Base-by-base conservation (phyloP, 2,888 invertebrate genomes). In the Oxyteleia sp. region DNA sequence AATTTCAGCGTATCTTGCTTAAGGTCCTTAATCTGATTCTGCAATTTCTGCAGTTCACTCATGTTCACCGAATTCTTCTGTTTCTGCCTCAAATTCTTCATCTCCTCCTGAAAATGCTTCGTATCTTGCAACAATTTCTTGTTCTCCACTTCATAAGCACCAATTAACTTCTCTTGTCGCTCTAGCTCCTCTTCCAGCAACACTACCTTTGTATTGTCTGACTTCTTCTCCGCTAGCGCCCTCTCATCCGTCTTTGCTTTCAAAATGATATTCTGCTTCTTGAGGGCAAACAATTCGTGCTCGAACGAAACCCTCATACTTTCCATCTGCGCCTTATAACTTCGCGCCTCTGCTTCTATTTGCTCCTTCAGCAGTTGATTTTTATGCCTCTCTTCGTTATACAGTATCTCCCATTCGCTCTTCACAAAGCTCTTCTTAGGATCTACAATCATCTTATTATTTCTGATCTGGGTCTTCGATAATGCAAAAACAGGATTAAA, bases 141-240 rank as follows among this genome's bases (percentile, higher is more conserved):
- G 61, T 93, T 93, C 47, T 93, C 93, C 0, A 82, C 86, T 57
- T 93, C 93, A 43, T 93, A 93, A 49, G 92, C 88, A 7, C 87
- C 88, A 45, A 92, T 91, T 15, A 93, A 32, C n/a, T 85, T 90
- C 47, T 93, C 93, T 57, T 93, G 92, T 10, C 91, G 90, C 55
- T 92, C 91, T 16, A 93, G 10, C 71, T 93, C 93, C 29, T 87
- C 89, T 64, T 92, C 92, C 55, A 92, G 32, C 8, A 90, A 59
- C n/a, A n/a, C n/a, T n/a, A n/a, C n/a, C n/a, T n/a, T n/a, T n/a
- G n/a, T n/a, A n/a, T n/a, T n/a, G n/a, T n/a, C n/a, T n/a, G n/a
- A n/a, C n/a, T n/a, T n/a, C n/a, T n/a, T n/a, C n/a, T n/a, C n/a
- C n/a, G n/a, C n/a, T n/a, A n/a, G n/a, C n/a, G n/a, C n/a, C n/a